phyloP scores from a whole-genome alignment of 2,797 vertebrate species.

The Aplochiton taeniatus region DNA sequence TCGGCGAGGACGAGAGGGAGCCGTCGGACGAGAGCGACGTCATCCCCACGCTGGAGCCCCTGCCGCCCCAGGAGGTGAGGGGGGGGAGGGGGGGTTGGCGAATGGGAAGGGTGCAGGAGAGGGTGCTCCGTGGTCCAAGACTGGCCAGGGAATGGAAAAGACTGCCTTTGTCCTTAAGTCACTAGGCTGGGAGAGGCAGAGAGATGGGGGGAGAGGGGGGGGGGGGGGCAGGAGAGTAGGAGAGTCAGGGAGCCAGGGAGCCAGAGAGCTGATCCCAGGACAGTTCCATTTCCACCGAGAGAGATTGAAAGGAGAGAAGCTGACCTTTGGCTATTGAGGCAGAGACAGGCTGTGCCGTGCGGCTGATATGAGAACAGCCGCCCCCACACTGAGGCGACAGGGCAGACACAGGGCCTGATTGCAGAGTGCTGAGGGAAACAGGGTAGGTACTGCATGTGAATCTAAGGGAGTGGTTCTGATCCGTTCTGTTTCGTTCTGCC shows the following conservation, averaged over 20 bases:
- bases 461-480: neutral
- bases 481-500: neutral
- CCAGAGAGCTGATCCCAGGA: slow-evolving; percentile 2
- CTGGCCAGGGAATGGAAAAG: neutral
- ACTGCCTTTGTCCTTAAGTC: neutral
- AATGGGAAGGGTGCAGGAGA: too few relatives aligned
- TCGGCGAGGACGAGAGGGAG: slow-evolving; percentile 93
- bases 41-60: slow-evolving; percentile 94
- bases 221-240: slow-evolving; percentile 1
- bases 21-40: slow-evolving; percentile 91
- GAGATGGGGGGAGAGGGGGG: neutral
- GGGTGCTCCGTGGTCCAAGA: neutral
- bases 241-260: neutral
- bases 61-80: slow-evolving; percentile 87
- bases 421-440: neutral
- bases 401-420: neutral
- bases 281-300: neutral
- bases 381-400: neutral
- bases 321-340: slow-evolving; percentile 1
- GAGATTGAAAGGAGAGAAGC: neutral
- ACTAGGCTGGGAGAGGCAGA: neutral
- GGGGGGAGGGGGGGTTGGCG: neutral
- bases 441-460: neutral
- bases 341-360: neutral
- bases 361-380: slow-evolving; percentile 7